These are phyloP conservation scores for Nudaria mundana DNA, from an alignment of 2,888 invertebrate species.

Conservation along the genomic window DNA sequence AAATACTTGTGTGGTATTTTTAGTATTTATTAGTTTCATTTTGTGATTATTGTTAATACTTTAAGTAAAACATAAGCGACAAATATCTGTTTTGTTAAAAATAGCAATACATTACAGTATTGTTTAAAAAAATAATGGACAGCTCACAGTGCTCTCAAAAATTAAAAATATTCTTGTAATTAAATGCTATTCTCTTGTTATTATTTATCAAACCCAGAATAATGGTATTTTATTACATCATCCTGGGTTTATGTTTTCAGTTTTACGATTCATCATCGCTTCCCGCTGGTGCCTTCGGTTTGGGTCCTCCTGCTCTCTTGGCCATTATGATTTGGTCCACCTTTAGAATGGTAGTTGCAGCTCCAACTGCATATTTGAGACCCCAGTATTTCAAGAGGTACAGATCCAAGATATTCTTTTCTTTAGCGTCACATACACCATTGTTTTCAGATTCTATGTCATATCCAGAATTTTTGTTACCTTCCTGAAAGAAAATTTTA, in stretches of 20 bases:
- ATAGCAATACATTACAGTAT: too few species aligned
- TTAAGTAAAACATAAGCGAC: too few species aligned
- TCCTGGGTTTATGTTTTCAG: slow-evolving; percentile 51
- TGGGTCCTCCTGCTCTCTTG: slow-evolving; percentile 97
- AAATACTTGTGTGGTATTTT: too few species aligned
- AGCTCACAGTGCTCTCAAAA: too few species aligned
- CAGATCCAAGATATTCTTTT: slow-evolving; percentile 90
- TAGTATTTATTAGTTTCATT: too few species aligned
- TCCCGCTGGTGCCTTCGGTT: slow-evolving; percentile 84
- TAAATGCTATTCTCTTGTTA: too few species aligned
- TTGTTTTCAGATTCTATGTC: slow-evolving; percentile 91
- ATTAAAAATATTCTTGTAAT: too few species aligned
- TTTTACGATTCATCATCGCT: slow-evolving; percentile 88
- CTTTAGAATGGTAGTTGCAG: slow-evolving; percentile 94
- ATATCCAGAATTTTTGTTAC: slow-evolving; percentile 90
- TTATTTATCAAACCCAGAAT: too few species aligned
- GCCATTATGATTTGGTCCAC: slow-evolving; percentile 99
- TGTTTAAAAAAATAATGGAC: too few species aligned
- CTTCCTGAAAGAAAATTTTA: slow-evolving; percentile 77
- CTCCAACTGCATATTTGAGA: slow-evolving; percentile 96
- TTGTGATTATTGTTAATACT: too few species aligned
- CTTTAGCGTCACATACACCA: slow-evolving; percentile 87
- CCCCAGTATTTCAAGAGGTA: slow-evolving; percentile 95
- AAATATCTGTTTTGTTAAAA: too few species aligned
- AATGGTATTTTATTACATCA: too few species aligned